Percentiles rank a stretch among this genome's conserved stretches.
Conservation (phyloP, 64 coral and sea anemone species). For the Cladopsammia gracilis region DNA sequence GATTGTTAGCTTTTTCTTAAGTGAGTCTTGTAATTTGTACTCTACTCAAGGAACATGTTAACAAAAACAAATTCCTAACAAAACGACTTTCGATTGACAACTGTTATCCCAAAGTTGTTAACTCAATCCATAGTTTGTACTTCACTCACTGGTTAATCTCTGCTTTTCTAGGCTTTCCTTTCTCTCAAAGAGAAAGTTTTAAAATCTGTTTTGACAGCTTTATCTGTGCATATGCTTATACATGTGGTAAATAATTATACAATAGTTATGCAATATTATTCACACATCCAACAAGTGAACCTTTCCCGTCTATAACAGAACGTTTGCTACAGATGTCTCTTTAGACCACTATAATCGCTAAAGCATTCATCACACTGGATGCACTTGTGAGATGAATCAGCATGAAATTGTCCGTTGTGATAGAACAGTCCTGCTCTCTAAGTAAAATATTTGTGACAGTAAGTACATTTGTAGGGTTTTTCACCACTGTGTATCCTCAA, state of each 20-base stretch:
- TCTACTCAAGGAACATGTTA: too few species aligned
- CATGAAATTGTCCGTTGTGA: background rate
- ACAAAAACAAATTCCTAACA: too few species aligned
- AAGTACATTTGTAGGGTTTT: background rate
- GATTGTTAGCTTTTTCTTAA: too few species aligned
- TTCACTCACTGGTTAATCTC: too few species aligned
- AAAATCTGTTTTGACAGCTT: background rate
- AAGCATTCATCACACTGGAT: background rate
- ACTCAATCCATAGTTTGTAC: too few species aligned
- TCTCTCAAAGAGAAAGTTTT: too few species aligned
- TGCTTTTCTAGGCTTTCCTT: too few species aligned
- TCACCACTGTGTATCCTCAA: background rate
- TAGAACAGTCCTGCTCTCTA: background rate
- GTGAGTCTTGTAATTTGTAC: too few species aligned
- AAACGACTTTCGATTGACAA: too few species aligned
- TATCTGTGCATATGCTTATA: background rate
- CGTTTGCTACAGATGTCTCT: background rate
- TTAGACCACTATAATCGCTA: background rate
- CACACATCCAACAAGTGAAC: conserved; percentile 3
- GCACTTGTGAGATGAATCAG: background rate
- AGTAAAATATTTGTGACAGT: background rate
- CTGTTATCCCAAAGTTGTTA: too few species aligned
- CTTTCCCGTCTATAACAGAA: background rate
- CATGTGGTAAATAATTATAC: conserved; percentile 3
- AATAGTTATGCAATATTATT: background rate